Percentiles rank a stretch among this genome's conserved stretches.
Conservation (phyloP, 1,140 invertebrate species). For the Zaprionus inermis region DNA sequence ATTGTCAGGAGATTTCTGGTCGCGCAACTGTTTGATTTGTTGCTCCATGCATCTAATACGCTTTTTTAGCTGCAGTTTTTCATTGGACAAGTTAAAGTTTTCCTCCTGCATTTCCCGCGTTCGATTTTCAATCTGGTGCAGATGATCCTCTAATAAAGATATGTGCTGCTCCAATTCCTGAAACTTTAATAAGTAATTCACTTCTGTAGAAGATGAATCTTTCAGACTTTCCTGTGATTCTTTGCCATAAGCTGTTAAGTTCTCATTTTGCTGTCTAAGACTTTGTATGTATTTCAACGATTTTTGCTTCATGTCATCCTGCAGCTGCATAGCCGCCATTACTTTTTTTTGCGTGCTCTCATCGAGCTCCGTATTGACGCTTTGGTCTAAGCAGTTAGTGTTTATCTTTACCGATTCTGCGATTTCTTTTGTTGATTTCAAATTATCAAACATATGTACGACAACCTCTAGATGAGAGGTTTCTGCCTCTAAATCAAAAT, state of each 20-base stretch:
- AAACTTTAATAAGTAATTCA: constrained; percentile 49
- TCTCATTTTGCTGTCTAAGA: background rate
- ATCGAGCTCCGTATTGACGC: constrained; percentile 14
- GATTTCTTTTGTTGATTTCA: background rate
- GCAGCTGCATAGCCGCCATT: constrained; percentile 6
- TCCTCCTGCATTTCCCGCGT: constrained; percentile 50
- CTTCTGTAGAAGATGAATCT: background rate
- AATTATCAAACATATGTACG: constrained; percentile 20
- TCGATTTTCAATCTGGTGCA: constrained; percentile 47
- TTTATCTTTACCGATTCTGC: background rate
- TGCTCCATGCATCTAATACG: constrained; percentile 58
- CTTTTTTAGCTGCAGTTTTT: constrained; percentile 50
- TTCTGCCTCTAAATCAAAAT: background rate
- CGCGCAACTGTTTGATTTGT: constrained; percentile 35
- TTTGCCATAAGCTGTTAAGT: background rate
- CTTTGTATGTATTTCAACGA: constrained; percentile 6
- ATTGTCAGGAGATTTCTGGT: constrained; percentile 3
- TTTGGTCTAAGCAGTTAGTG: background rate
- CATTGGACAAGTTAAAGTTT: constrained; percentile 44
- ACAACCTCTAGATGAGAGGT: constrained; percentile 18
- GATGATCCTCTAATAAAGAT: constrained; percentile 38
- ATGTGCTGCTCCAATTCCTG: constrained; percentile 58
- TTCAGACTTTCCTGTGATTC: background rate
- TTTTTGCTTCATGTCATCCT: constrained; percentile 12
- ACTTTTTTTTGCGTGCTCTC: constrained; percentile 19